A percentile compares a stretch with the other conserved stretches of the same genome.
Conservation (phyloP, 2,888 invertebrate genomes). For the Drosophila picticornis region DNA sequence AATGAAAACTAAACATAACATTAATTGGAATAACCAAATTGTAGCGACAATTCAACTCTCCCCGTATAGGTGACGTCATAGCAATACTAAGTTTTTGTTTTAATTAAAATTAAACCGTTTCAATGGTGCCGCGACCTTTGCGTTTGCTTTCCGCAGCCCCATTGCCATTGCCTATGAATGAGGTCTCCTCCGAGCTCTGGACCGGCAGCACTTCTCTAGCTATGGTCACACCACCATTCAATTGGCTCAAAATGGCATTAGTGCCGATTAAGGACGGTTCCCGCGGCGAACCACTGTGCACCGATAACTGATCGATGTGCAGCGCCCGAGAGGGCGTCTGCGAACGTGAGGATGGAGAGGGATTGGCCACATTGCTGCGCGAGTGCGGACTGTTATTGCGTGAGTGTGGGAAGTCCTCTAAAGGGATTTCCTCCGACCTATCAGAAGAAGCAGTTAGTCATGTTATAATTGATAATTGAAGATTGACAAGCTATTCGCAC, state of each 20-base stretch:
- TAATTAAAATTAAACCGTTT: constrained; percentile 85
- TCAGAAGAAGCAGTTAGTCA: constrained; percentile 9
- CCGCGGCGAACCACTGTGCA: constrained; percentile 69
- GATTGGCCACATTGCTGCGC: constrained; percentile 54
- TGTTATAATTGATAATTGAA: neutral
- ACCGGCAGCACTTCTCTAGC: constrained; percentile 73
- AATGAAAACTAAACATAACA: constrained; percentile 46
- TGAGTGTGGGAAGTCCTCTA: constrained; percentile 90
- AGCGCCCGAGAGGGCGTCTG: constrained; percentile 84
- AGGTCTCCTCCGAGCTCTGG: constrained; percentile 90
- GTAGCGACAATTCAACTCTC: constrained; percentile 47
- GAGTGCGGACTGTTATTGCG: constrained; percentile 86
- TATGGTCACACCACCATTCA: constrained; percentile 69
- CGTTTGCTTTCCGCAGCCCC: constrained; percentile 76
- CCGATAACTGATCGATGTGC: constrained; percentile 75
- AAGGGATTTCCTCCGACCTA: constrained; percentile 91
- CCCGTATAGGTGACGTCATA: constrained; percentile 25
- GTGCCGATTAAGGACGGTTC: constrained; percentile 53
- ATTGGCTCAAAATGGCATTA: constrained; percentile 61
- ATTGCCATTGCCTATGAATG: constrained; percentile 89
- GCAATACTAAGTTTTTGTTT: constrained; percentile 35
- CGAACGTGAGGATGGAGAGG: constrained; percentile 85
- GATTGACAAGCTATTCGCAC: constrained; percentile 38
- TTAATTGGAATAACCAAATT: constrained; percentile 60
- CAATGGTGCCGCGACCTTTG: constrained; percentile 86